Evolutionary conservation across 2,113 vertebrate species (phyloP), one percentile per base, ranked within the genome.

Genomic region (Tenebrosternarchus preto): DNA sequence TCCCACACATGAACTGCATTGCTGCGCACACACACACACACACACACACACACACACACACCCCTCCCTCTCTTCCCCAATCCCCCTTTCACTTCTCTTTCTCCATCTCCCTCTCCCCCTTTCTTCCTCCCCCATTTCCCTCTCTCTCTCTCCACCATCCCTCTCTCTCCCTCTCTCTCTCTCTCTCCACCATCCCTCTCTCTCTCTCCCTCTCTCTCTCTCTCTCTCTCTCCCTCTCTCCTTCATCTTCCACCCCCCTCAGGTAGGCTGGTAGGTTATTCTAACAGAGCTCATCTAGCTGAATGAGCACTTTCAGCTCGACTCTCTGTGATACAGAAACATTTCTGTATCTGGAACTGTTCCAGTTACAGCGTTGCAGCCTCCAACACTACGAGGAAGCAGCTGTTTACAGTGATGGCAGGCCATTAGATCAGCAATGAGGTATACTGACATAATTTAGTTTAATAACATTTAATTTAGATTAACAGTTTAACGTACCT

Each of bases 21-120:
- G 25, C 55, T 27, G 57, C 22, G 39, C 16, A 73, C 75, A 46
- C 73, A 59, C 43, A 66, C 50, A 33, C 24, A 9, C 68, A 43
- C 76, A 9, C 43, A 5, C 39, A 46, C 39, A 9, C 39, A 9
- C 8, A 5, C 39, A 9, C 39, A 56, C 8, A 25, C 11, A 5
- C 39, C 43, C 43, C 8, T 12, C 19, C 9, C 19, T 0, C 19
- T 5, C 6, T 59, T 1, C 56, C n/a, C 46, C 20, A 22, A 7
- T 20, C 19, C 20, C 20, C 36, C 8, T 55, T 8, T 1, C 59
- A 11, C 22, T 20, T n/a, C 17, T n/a, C 16, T 31, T 9, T 22
- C 25, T 6, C 6, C 22, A 17, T 19, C 22, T 31, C 19, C 39
- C 55, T 53, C 33, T 29, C 22, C 29, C 19, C 33, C 19, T 8